Conservation (phyloP, 2,888 invertebrate genomes). For the Nebria salina region DNA sequence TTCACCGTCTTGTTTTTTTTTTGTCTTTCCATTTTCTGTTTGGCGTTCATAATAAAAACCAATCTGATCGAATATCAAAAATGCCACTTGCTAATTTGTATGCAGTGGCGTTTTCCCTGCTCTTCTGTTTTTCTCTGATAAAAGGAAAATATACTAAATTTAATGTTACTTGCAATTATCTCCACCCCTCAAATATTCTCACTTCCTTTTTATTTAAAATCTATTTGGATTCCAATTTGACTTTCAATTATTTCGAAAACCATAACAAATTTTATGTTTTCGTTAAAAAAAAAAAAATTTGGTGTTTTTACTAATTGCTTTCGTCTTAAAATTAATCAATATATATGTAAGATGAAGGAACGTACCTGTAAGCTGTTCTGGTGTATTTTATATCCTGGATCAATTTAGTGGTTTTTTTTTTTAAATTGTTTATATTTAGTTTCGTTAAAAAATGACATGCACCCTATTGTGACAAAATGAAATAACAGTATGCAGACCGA, state of each 20-base stretch:
- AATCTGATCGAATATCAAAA: conserved; percentile 44
- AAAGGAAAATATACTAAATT: conserved; percentile 33
- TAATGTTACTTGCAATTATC: conserved; percentile 30
- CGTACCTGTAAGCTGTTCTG: background rate
- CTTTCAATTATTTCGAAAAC: too few species aligned
- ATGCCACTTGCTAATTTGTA: conserved; percentile 41
- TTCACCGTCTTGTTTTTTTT: background rate
- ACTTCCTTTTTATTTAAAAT: background rate
- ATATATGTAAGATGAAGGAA: too few species aligned
- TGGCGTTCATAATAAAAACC: conserved; percentile 27
- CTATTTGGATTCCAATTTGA: background rate
- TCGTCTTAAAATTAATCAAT: too few species aligned
- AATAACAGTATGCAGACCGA: background rate
- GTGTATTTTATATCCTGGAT: background rate
- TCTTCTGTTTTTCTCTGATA: conserved; percentile 40
- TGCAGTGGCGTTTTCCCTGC: conserved; percentile 27
- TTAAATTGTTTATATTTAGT: background rate
- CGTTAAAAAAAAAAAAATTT: too few species aligned
- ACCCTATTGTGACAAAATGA: background rate
- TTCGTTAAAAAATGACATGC: conserved; percentile 3
- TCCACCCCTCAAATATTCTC: conserved; percentile 9
- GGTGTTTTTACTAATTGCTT: too few species aligned
- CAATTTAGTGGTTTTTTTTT: background rate
- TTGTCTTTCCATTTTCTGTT: background rate
- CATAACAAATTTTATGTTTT: too few species aligned